These are phyloP conservation scores for Thaumatotibia leucotreta DNA, from an alignment of 1,140 invertebrate species.

Conservation along the genomic window DNA sequence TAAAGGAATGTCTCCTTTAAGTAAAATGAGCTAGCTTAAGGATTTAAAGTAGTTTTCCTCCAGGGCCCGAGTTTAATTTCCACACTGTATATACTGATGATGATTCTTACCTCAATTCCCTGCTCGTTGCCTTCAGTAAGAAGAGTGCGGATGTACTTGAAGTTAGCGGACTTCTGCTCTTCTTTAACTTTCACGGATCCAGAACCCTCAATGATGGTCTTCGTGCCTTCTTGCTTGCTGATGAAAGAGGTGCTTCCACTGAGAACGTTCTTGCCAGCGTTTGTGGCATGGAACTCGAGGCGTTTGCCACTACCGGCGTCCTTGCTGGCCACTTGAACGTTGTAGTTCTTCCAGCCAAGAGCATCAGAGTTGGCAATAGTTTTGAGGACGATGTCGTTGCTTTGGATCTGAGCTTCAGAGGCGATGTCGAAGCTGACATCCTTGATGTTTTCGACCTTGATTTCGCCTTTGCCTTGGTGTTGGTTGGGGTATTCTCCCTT, in stretches of 20 bases:
- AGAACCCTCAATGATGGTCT: slow-evolving; percentile 83
- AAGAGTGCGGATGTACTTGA: slow-evolving; percentile 82
- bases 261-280: slow-evolving; percentile 80
- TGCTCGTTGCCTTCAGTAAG: slow-evolving; percentile 78
- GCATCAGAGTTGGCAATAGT: slow-evolving; percentile 81
- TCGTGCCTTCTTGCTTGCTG: slow-evolving; percentile 82
- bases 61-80: no score
- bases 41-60: no score
- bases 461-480: slow-evolving; percentile 76
- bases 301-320: slow-evolving; percentile 78
- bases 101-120: slow-evolving; percentile 76
- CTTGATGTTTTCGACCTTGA: slow-evolving; percentile 73
- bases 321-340: slow-evolving; percentile 80
- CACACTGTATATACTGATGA: no score
- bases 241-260: slow-evolving; percentile 84
- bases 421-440: slow-evolving; percentile 75
- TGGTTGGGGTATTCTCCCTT: slow-evolving; percentile 77
- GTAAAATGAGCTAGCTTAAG: no score
- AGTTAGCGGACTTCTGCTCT: slow-evolving; percentile 81
- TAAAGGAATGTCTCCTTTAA: no score
- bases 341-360: slow-evolving; percentile 81
- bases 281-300: slow-evolving; percentile 79
- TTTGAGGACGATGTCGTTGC: slow-evolving; percentile 82
- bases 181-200: slow-evolving; percentile 81
- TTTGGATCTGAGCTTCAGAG: slow-evolving; percentile 77